Conservation (phyloP, 2,797 vertebrate species). For the Loriculus beryllinus region DNA sequence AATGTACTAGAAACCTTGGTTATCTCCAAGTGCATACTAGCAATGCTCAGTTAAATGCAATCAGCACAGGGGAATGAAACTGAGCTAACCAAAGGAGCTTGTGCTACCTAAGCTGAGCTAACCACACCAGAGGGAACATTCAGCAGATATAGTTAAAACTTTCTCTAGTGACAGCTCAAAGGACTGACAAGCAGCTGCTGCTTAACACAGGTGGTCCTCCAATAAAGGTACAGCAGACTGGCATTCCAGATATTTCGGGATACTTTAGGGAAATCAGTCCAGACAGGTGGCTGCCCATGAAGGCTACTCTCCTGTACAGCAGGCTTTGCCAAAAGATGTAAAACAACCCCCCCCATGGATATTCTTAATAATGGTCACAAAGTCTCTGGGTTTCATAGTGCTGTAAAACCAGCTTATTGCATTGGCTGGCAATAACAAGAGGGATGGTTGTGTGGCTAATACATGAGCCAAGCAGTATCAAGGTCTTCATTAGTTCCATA, state of each 20-base stretch:
- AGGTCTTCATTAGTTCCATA: neutral
- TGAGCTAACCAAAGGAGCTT: neutral
- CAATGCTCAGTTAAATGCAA: neutral
- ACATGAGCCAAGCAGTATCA: neutral
- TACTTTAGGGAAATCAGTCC: slow-evolving; percentile 31
- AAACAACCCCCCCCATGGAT: neutral
- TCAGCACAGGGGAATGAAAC: neutral
- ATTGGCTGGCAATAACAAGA: neutral
- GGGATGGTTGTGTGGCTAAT: neutral
- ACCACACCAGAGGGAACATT: neutral
- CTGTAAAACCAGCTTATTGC: neutral
- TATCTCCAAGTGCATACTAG: neutral
- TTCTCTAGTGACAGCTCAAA: neutral
- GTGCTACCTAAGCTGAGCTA: neutral
- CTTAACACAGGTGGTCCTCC: slow-evolving; percentile 18
- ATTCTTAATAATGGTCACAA: neutral
- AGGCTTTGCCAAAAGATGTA: neutral
- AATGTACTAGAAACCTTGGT: neutral
- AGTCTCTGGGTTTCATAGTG: neutral
- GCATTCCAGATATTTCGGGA: neutral
- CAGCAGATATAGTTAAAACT: neutral
- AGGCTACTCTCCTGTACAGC: neutral
- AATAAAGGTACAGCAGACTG: slow-evolving; percentile 18
- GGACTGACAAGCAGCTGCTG: slow-evolving; percentile 40
- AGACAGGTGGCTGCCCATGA: slow-evolving; percentile 39